phyloP scores from a whole-genome alignment of 1,140 invertebrate genomes.

The Drosophila ambigua region DNA sequence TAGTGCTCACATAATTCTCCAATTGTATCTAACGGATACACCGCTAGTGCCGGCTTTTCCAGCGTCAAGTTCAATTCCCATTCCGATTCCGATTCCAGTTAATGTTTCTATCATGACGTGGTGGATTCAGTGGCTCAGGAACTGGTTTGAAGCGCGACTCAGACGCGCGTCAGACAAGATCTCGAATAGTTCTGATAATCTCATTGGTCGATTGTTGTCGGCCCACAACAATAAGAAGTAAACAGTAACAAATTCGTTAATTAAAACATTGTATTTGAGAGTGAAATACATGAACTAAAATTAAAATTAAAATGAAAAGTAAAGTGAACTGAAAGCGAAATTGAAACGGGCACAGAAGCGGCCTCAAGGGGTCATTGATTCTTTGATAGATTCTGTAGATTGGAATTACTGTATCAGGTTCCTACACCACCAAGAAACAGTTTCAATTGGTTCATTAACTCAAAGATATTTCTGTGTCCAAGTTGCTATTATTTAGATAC shows the following conservation, averaged over 20 bases:
- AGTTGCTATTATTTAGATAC: neutral
- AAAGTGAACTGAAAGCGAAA: constrained; percentile 58
- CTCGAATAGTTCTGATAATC: constrained; percentile 46
- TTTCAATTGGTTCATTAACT: neutral
- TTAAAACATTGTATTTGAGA: constrained; percentile 59
- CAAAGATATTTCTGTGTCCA: no score
- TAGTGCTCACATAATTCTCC: constrained; percentile 6
- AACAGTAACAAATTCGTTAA: constrained; percentile 44
- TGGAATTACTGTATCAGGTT: neutral
- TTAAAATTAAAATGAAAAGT: constrained; percentile 40
- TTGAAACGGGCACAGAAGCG: constrained; percentile 10
- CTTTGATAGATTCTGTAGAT: constrained; percentile 19
- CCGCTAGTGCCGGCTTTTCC: constrained; percentile 47
- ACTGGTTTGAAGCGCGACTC: constrained; percentile 64
- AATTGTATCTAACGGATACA: constrained; percentile 45
- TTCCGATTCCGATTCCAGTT: constrained; percentile 23
- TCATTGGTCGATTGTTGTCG: constrained; percentile 43
- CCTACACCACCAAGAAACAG: neutral
- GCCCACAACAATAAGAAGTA: constrained; percentile 23
- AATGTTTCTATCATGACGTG: constrained; percentile 52
- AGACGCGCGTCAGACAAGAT: constrained; percentile 65
- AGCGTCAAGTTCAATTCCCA: constrained; percentile 15
- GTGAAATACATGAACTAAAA: constrained; percentile 34
- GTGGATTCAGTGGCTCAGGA: constrained; percentile 28
- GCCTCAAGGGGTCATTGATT: constrained; percentile 58